phyloP scores from a whole-genome alignment of 2,797 vertebrate genomes.

The Amblyraja radiata region DNA sequence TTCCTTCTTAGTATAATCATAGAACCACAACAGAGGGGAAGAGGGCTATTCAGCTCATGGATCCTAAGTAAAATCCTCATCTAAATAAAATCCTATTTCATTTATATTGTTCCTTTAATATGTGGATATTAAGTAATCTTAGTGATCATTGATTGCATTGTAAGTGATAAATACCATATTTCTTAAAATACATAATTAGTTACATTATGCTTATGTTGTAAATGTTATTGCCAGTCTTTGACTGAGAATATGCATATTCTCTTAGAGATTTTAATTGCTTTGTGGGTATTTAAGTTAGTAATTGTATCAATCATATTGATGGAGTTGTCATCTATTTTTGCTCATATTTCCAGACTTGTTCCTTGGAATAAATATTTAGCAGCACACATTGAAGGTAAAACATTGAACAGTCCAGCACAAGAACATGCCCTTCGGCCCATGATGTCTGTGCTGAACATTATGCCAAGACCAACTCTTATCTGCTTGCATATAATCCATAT shows the following conservation, averaged over 20 bases:
- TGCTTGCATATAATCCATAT: no score
- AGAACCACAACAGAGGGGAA: no score
- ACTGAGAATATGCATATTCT: background rate
- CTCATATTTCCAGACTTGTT: background rate
- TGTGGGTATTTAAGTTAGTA: background rate
- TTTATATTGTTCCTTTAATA: background rate
- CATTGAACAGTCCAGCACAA: no score
- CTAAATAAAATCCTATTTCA: background rate
- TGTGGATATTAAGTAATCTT: background rate
- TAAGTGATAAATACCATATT: background rate
- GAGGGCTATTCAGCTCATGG: no score
- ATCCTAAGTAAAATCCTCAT: background rate
- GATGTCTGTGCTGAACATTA: no score
- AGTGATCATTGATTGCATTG: background rate
- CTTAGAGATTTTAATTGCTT: conserved; percentile 1
- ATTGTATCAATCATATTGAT: background rate
- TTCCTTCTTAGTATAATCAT: background rate
- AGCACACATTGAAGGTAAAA: background rate
- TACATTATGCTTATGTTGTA: background rate
- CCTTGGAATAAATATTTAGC: background rate
- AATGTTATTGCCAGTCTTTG: background rate
- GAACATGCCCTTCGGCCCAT: no score
- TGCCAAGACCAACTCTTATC: no score
- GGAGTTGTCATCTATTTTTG: background rate
- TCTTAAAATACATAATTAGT: background rate